Evolutionary conservation across 2,888 invertebrate species (phyloP).

Genomic region (Drosophila mulleri): DNA sequence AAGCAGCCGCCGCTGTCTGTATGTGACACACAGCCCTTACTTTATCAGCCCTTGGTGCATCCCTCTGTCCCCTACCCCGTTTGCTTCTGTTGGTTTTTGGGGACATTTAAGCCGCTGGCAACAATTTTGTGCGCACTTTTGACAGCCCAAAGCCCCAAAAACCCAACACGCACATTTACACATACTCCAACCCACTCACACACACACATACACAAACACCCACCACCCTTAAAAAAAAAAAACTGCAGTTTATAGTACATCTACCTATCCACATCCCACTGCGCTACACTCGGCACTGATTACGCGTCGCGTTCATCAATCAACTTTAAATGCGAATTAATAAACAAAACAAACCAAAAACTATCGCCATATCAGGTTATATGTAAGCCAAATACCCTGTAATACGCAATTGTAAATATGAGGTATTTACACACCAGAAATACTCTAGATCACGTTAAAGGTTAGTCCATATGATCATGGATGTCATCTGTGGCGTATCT

Average conservation of each 20-base stretch:
- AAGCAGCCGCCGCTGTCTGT: constrained; percentile 60
- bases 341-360: constrained; percentile 17
- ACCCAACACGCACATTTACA: neutral
- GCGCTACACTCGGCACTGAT: constrained; percentile 21
- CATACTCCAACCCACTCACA: neutral
- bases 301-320: constrained; percentile 44
- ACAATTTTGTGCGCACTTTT: constrained; percentile 64
- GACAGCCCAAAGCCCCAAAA: constrained; percentile 47
- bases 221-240: neutral
- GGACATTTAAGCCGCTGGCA: constrained; percentile 35
- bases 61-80: neutral
- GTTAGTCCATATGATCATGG: too few relatives aligned
- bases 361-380: too few relatives aligned
- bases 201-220: neutral
- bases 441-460: neutral
- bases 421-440: neutral
- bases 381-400: neutral
- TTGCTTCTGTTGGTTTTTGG: constrained; percentile 18
- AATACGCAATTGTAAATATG: neutral
- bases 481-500: too few relatives aligned
- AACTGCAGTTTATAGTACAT: constrained; percentile 4
- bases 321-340: constrained; percentile 42
- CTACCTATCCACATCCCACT: too few relatives aligned
- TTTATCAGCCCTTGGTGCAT: neutral
- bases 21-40: constrained; percentile 14